phyloP scores from a whole-genome alignment of 2,113 vertebrate species.

The Rhabdomys dilectus region DNA sequence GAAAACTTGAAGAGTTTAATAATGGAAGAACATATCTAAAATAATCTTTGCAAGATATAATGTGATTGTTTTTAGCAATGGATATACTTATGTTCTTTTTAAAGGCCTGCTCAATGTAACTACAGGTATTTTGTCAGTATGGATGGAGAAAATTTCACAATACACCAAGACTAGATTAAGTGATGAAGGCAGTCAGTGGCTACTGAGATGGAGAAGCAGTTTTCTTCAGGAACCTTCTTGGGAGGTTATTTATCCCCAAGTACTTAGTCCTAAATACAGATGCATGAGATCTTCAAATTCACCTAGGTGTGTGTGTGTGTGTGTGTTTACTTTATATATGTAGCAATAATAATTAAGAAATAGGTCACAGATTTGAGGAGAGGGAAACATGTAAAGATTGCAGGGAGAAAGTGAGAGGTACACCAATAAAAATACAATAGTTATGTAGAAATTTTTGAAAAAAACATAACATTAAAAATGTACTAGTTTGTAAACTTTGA shows the following conservation, averaged over 20 bases:
- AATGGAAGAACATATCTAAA: not conserved
- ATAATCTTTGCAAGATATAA: not conserved
- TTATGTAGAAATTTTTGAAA: not conserved
- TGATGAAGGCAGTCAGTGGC: not conserved
- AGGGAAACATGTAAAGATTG: not conserved
- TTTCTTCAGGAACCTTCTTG: not conserved
- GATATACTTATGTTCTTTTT: not conserved
- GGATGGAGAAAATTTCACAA: not conserved
- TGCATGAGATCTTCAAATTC: not conserved
- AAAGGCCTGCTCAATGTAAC: not conserved
- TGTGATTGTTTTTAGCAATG: not conserved
- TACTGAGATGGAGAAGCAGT: not conserved
- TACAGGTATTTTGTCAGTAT: not conserved
- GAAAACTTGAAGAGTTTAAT: not conserved
- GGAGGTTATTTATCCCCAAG: not conserved
- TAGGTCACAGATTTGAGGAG: not conserved
- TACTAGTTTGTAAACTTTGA: not conserved
- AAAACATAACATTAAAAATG: not conserved
- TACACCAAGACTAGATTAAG: not conserved
- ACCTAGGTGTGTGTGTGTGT: not conserved
- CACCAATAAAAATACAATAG: not conserved
- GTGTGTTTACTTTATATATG: not conserved
- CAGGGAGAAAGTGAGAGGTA: not conserved
- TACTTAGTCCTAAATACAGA: not conserved
- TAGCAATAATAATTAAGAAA: not conserved